These are phyloP conservation scores for Octodon degus DNA, from an alignment of 2,113 vertebrate genomes.

Conservation along the genomic window DNA sequence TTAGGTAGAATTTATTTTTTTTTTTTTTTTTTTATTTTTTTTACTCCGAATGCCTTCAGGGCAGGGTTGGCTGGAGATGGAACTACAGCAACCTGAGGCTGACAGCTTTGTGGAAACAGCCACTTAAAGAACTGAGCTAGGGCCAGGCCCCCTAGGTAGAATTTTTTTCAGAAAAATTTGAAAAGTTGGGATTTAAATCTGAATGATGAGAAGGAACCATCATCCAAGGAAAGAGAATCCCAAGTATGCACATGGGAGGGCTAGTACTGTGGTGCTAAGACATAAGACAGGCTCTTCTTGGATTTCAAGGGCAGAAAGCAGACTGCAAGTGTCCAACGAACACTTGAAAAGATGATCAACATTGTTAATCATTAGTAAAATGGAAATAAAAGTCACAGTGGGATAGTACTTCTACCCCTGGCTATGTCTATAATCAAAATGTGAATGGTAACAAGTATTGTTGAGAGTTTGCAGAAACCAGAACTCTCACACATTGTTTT, in stretches of 20 bases:
- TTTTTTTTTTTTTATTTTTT: fast-evolving
- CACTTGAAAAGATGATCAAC: slow-evolving; percentile 25
- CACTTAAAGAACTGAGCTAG: too few species aligned
- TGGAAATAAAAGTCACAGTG: slow-evolving; percentile 9
- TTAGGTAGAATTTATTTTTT: background rate
- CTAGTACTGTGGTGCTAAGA: background rate
- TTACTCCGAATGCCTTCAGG: too few species aligned
- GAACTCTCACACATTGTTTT: background rate
- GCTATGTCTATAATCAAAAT: slow-evolving; percentile 11
- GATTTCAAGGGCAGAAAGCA: background rate
- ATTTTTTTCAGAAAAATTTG: slow-evolving; percentile 47
- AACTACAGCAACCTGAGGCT: too few species aligned
- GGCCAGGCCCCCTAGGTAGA: background rate
- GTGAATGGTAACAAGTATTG: background rate
- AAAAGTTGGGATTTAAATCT: slow-evolving; percentile 22
- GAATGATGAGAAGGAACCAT: background rate
- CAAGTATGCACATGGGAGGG: background rate
- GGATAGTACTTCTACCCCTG: background rate
- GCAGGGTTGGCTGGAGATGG: too few species aligned
- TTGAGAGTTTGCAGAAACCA: background rate
- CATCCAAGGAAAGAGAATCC: slow-evolving; percentile 1
- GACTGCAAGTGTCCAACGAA: background rate
- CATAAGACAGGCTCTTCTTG: background rate
- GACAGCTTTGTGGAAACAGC: too few species aligned
- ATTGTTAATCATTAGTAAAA: slow-evolving; percentile 22